Evolutionary conservation across 2,888 invertebrate genomes (phyloP), one percentile per base, ranked within the genome.

Genomic region (Cephus spinipes): DNA sequence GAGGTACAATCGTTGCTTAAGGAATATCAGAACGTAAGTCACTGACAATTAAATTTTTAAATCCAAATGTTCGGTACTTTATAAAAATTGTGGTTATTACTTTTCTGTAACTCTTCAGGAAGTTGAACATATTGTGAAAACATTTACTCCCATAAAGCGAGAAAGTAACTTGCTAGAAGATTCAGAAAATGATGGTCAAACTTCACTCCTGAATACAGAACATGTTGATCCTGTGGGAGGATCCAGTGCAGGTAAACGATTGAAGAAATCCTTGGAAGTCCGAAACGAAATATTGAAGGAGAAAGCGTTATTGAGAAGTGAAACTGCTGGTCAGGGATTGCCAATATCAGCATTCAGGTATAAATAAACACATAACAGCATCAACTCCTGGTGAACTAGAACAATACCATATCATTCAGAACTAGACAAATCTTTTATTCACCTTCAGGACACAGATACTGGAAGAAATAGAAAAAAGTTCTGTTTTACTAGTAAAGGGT

Each of bases 401-500:
- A 40, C 1, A 6, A 23, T 31, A 4, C 12, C 40, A 6, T 40
- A 40, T 12, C 15, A 40, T 40, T 40, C 4, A 15, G 40, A 40
- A 40, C 15, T 40, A 15, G 4, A 40, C 4, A 40, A 40, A 40
- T 1, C 12, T 15, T 79, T 83, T 36, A 0, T 36, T 74, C 68
- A 82, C 82, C 81, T 87, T 77, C 79, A 93, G 93, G 79, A 85
- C 92, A 33, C 81, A 92, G 83, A 94, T 96, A 85, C 91, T 94
- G 9, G 86, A 93, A 23, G 88, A 93, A 0, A 83, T 95, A 1
- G 85, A 92, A 15, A 84, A 92, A 0, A 93, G 93, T 81, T 93
- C 93, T 40, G 93, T 94, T 0, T 81, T 94, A 0, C 92, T 96
- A 3, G 92, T 96, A 73, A 94, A 94, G 79, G 96, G 96, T 0